These are phyloP conservation scores for Mobula birostris DNA, from an alignment of 2,113 vertebrate species.

Conservation along the genomic window DNA sequence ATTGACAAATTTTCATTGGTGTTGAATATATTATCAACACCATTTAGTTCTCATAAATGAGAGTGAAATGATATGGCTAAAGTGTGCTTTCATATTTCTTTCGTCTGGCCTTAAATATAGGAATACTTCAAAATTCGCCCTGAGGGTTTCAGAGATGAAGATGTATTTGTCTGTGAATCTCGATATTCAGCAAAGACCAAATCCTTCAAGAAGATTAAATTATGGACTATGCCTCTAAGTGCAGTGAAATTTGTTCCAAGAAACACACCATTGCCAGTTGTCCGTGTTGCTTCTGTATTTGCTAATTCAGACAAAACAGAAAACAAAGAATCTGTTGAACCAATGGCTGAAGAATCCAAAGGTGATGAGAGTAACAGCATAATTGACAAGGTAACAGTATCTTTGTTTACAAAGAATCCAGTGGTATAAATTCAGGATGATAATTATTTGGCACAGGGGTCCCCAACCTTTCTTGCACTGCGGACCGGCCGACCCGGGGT, in stretches of 20 bases:
- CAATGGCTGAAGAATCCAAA: slow-evolving; percentile 67
- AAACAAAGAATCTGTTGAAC: slow-evolving; percentile 72
- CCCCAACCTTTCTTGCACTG: too few relatives aligned
- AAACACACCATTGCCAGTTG: slow-evolving; percentile 84
- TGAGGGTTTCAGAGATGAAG: slow-evolving; percentile 82
- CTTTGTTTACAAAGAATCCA: background rate
- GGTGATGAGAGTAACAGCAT: slow-evolving; percentile 53
- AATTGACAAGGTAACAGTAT: slow-evolving; percentile 56
- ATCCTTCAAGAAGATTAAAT: slow-evolving; percentile 97
- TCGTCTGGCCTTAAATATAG: slow-evolving; percentile 50
- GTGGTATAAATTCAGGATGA: background rate
- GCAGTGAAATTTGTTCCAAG: slow-evolving; percentile 84
- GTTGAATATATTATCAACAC: background rate
- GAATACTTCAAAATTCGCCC: slow-evolving; percentile 96
- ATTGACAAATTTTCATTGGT: background rate
- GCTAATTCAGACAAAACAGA: slow-evolving; percentile 76
- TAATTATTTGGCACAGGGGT: slow-evolving; percentile 14
- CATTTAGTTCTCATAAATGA: background rate
- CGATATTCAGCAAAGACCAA: slow-evolving; percentile 96
- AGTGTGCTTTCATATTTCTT: background rate
- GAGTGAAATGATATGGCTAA: background rate
- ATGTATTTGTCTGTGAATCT: slow-evolving; percentile 93
- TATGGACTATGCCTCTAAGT: slow-evolving; percentile 95
- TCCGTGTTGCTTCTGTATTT: slow-evolving; percentile 94
- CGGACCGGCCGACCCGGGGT: too few relatives aligned